phyloP scores from a whole-genome alignment of 2,888 invertebrate species.

The Heliothis peltigera region DNA sequence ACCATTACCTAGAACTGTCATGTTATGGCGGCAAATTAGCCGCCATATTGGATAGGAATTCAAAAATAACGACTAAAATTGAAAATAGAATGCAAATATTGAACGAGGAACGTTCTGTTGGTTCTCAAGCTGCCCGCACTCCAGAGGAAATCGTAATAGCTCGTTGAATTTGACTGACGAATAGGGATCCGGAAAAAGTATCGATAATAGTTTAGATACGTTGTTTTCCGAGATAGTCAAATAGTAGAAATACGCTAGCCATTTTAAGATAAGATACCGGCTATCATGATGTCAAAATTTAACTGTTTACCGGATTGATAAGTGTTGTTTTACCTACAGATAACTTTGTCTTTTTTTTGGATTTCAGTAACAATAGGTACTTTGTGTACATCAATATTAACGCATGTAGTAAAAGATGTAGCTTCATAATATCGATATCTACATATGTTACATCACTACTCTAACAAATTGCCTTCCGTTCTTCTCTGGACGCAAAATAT shows the following conservation, averaged over 20 bases:
- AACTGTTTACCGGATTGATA: neutral
- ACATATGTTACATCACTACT: slow-evolving; percentile 9
- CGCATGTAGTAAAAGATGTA: neutral
- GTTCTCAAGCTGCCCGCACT: slow-evolving; percentile 67
- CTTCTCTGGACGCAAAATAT: slow-evolving; percentile 76
- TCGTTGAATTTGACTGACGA: slow-evolving; percentile 75
- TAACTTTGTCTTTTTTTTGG: no score
- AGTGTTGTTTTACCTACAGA: neutral
- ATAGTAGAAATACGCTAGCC: neutral
- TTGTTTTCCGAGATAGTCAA: neutral
- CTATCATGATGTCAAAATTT: neutral
- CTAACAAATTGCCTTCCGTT: slow-evolving; percentile 79
- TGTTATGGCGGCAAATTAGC: slow-evolving; percentile 20
- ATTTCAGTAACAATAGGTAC: neutral
- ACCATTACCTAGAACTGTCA: slow-evolving; percentile 23
- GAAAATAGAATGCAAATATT: slow-evolving; percentile 52
- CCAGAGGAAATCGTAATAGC: slow-evolving; percentile 77
- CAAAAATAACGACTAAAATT: slow-evolving; percentile 47
- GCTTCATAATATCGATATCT: slow-evolving; percentile 31
- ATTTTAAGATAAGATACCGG: neutral
- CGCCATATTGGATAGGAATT: slow-evolving; percentile 36
- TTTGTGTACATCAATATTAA: no score
- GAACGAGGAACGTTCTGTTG: slow-evolving; percentile 62
- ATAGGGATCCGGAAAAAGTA: slow-evolving; percentile 56
- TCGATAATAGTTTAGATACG: slow-evolving; percentile 39